A percentile compares a stretch with the other conserved stretches of the same genome.
These are phyloP conservation scores for Hystrix brachyura DNA, from an alignment of 2,113 vertebrate species.

Conservation along the genomic window DNA sequence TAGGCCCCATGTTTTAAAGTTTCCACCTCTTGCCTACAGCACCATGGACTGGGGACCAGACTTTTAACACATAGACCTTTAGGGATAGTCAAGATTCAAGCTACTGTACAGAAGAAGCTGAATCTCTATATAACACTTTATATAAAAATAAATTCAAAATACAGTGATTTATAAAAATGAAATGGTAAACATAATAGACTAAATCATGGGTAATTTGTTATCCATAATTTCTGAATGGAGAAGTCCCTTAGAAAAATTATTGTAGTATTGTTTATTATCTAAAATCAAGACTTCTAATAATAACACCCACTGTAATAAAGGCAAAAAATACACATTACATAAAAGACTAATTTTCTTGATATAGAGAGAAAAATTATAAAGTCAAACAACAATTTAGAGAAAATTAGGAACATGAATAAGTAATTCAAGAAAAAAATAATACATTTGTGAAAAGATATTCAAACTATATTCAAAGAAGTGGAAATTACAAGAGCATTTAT, in stretches of 20 bases:
- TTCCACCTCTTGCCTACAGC: not conserved
- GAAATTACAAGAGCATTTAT: not conserved
- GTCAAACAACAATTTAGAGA: constrained; percentile 4
- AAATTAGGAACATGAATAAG: not conserved
- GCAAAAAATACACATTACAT: not conserved
- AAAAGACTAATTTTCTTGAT: not conserved
- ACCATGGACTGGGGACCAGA: too few species aligned
- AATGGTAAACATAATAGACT: not conserved
- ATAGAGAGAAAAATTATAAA: constrained; percentile 15
- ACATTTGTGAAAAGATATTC: not conserved
- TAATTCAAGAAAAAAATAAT: constrained; percentile 35
- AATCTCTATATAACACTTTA: not conserved
- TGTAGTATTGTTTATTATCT: constrained; percentile 22
- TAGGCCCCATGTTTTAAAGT: not conserved
- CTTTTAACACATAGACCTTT: not conserved
- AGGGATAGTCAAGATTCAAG: not conserved
- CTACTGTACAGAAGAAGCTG: not conserved
- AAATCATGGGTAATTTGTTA: not conserved
- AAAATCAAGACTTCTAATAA: not conserved
- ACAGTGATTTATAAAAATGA: not conserved
- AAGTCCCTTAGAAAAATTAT: not conserved
- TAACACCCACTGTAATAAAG: not conserved
- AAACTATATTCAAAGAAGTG: not conserved
- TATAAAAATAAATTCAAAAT: constrained; percentile 23
- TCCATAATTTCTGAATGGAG: not conserved